Percentiles rank a stretch among this genome's conserved stretches.
phyloP scores from a whole-genome alignment of 2,888 invertebrate genomes.

The Pseudococcus viburni region DNA sequence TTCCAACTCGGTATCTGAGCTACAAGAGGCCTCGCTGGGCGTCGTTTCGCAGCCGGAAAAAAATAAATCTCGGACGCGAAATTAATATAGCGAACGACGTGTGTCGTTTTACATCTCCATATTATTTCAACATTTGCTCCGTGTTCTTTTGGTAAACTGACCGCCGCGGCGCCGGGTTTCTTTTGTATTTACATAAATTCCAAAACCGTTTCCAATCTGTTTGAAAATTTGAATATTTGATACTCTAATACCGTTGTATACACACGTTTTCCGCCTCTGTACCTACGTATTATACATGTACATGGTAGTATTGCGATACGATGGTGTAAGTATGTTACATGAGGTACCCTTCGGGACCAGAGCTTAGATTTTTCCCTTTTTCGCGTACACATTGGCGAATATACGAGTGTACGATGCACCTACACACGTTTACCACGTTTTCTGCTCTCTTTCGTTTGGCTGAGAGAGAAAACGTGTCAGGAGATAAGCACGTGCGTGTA shows the following conservation, averaged over 20 bases:
- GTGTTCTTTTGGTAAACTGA: neutral
- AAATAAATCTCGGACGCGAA: neutral
- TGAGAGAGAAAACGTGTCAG: neutral
- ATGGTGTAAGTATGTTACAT: neutral
- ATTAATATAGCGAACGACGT: conserved; percentile 32
- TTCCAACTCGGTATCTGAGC: neutral
- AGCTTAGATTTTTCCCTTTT: neutral
- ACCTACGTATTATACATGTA: no score
- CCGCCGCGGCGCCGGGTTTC: neutral
- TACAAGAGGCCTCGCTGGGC: neutral
- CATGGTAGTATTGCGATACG: neutral
- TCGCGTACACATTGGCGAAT: no score
- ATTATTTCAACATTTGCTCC: conserved; percentile 47
- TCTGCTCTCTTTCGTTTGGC: neutral
- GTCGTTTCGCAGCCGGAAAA: neutral
- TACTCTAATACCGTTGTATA: neutral
- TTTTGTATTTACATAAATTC: conserved; percentile 52
- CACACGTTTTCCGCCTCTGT: neutral
- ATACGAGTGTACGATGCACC: no score
- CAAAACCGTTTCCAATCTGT: conserved; percentile 50
- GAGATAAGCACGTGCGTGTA: neutral
- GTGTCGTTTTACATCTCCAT: conserved; percentile 45
- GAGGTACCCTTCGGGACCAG: neutral
- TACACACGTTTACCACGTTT: neutral
- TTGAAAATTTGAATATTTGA: conserved; percentile 54